A percentile compares a stretch with the other conserved stretches of the same genome.
These are phyloP conservation scores for Desoria tigrina DNA, from an alignment of 2,888 invertebrate species.

Conservation along the genomic window DNA sequence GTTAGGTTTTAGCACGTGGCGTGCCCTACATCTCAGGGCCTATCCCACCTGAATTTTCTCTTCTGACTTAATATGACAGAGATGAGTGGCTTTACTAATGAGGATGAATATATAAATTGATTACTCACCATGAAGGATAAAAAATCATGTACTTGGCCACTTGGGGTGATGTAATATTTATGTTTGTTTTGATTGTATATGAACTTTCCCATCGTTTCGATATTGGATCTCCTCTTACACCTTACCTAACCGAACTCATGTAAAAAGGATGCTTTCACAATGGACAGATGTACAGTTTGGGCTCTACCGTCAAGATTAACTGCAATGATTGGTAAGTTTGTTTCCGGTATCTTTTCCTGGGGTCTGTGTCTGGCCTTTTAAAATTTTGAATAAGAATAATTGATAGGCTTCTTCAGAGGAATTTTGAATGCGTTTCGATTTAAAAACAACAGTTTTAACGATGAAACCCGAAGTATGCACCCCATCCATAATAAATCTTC, in stretches of 20 bases:
- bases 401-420: no score
- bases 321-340: slow-evolving; percentile 74
- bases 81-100: slow-evolving; percentile 15
- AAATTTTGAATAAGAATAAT: no score
- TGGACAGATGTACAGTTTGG: slow-evolving; percentile 62
- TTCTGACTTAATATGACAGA: slow-evolving; percentile 15
- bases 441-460: no score
- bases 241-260: neutral
- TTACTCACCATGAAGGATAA: neutral
- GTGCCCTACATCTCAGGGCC: slow-evolving; percentile 1
- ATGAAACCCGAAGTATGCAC: no score
- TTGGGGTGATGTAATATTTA: slow-evolving; percentile 8
- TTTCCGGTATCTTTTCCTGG: neutral
- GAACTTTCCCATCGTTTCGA: neutral
- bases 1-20: slow-evolving; percentile 4
- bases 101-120: slow-evolving; percentile 6
- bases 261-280: slow-evolving; percentile 61
- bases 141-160: neutral
- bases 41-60: neutral
- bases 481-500: no score
- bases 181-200: slow-evolving; percentile 11
- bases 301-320: slow-evolving; percentile 63
- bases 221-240: neutral
- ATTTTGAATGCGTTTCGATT: no score
- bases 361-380: no score